Conservation (phyloP, 2,888 invertebrate genomes). For the Xiphydria camelus region DNA sequence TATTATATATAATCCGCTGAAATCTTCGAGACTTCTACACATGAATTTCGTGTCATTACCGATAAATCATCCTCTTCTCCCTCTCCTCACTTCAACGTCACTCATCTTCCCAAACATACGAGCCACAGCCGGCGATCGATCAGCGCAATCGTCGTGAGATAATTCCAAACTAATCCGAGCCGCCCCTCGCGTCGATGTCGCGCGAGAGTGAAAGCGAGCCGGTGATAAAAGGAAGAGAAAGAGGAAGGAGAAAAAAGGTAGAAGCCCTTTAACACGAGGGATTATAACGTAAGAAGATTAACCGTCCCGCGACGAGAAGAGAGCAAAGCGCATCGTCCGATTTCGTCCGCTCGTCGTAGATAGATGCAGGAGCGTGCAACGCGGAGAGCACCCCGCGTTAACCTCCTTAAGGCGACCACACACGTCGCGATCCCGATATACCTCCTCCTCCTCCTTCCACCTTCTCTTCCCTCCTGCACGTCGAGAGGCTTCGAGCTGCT, state of each 20-base stretch:
- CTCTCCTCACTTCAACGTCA: slow-evolving; percentile 5
- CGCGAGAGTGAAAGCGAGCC: too few species aligned
- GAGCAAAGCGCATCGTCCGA: slow-evolving; percentile 10
- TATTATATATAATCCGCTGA: too few species aligned
- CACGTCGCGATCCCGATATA: slow-evolving; percentile 42
- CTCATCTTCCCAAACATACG: slow-evolving; percentile 1
- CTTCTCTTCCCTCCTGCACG: slow-evolving; percentile 24
- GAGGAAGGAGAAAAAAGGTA: neutral
- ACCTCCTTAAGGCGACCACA: slow-evolving; percentile 41
- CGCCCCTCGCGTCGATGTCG: too few species aligned
- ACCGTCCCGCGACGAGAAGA: slow-evolving; percentile 9
- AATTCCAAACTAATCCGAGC: too few species aligned
- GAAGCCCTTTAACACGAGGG: slow-evolving; percentile 10
- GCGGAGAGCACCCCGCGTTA: slow-evolving; percentile 13
- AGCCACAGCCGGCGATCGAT: slow-evolving; percentile 3
- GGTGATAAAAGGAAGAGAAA: slow-evolving; percentile 5
- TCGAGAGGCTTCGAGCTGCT: slow-evolving; percentile 22
- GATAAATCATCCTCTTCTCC: slow-evolving; percentile 18
- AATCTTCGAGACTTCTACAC: too few species aligned
- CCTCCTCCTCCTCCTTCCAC: slow-evolving; percentile 24
- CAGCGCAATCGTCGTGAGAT: too few species aligned
- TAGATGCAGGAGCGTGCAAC: too few species aligned
- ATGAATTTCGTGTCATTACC: slow-evolving; percentile 21
- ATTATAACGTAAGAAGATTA: slow-evolving; percentile 17
- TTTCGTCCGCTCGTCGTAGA: slow-evolving; percentile 18